Percentiles rank a stretch among this genome's conserved stretches.
Conservation (phyloP, 2,888 invertebrate genomes). For the Orchesellides sinensis region DNA sequence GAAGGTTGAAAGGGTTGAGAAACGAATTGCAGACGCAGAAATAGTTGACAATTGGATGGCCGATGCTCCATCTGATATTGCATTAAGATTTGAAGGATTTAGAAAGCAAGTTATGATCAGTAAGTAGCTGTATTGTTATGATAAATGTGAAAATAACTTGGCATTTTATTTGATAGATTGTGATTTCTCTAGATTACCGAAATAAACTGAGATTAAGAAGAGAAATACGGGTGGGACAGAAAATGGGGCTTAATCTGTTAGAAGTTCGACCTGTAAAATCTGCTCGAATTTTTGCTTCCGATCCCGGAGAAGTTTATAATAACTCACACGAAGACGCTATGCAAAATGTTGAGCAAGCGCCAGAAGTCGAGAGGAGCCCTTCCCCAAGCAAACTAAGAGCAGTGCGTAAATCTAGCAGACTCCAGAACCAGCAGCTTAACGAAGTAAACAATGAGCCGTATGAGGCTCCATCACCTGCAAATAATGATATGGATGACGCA, state of each 20-base stretch:
- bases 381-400: neutral
- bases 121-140: neutral
- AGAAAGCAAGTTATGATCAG: slow-evolving; percentile 52
- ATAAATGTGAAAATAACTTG: neutral
- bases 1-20: slow-evolving; percentile 49
- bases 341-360: neutral
- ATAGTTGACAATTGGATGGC: slow-evolving; percentile 57
- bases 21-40: slow-evolving; percentile 47
- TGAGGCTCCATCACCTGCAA: neutral
- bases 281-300: slow-evolving; percentile 44
- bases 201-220: slow-evolving; percentile 47
- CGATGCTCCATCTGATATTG: slow-evolving; percentile 18
- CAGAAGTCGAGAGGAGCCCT: neutral
- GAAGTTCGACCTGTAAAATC: slow-evolving; percentile 36
- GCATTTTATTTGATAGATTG: too few relatives aligned
- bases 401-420: too few relatives aligned
- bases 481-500: slow-evolving; percentile 28
- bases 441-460: too few relatives aligned
- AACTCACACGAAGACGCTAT: too few relatives aligned
- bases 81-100: slow-evolving; percentile 35
- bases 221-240: slow-evolving; percentile 37
- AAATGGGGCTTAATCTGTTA: slow-evolving; percentile 17
- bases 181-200: slow-evolving; percentile 26
- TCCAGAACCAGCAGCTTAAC: too few relatives aligned
- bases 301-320: too few relatives aligned